A percentile compares a stretch with the other conserved stretches of the same genome.
These are phyloP conservation scores for Camelus dromedarius DNA, from an alignment of 2,113 vertebrate species.

Conservation along the genomic window DNA sequence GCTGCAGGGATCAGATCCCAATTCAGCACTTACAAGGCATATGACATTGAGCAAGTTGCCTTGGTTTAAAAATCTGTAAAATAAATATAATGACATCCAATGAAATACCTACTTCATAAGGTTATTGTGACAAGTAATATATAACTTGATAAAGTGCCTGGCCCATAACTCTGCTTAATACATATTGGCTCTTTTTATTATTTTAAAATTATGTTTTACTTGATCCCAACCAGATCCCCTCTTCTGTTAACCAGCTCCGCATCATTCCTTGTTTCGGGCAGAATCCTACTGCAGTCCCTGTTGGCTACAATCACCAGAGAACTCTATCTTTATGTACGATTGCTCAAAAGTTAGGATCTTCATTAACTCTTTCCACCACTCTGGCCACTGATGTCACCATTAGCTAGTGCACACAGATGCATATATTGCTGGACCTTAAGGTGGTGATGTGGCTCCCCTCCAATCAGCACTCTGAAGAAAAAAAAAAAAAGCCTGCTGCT, in stretches of 20 bases:
- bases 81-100: background rate
- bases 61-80: background rate
- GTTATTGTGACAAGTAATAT: background rate
- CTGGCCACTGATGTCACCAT: background rate
- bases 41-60: background rate
- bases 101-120: background rate
- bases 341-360: background rate
- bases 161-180: background rate
- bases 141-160: background rate
- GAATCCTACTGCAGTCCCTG: background rate
- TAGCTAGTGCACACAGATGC: background rate
- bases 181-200: background rate
- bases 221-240: background rate
- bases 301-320: background rate
- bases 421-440: background rate
- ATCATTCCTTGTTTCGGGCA: background rate
- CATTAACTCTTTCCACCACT: background rate
- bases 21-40: background rate
- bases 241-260: background rate
- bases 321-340: background rate
- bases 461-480: background rate
- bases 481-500: background rate
- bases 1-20: background rate
- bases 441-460: background rate
- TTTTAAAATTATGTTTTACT: background rate